phyloP scores from a whole-genome alignment of 2,797 vertebrate species.

The Ibycter americanus region DNA sequence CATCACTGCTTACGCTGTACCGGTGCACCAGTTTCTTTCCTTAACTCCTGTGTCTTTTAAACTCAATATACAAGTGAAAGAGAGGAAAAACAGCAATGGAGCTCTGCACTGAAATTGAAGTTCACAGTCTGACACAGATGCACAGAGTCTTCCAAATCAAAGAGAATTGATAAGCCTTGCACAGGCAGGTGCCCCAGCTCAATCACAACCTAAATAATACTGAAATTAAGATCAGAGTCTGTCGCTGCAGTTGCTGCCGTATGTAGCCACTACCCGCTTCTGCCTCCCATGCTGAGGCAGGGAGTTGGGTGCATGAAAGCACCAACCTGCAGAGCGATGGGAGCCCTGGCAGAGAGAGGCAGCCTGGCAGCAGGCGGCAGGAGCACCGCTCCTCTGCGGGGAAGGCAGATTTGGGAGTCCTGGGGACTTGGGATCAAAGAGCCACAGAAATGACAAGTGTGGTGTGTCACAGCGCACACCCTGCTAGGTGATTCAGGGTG shows the following conservation, averaged over 20 bases:
- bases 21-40: not conserved
- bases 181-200: constrained; percentile 18
- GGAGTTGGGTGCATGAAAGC: not conserved
- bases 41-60: not conserved
- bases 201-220: not conserved
- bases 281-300: not conserved
- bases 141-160: constrained; percentile 17
- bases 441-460: rapidly evolving
- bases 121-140: not conserved
- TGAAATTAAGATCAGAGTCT: not conserved
- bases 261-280: not conserved
- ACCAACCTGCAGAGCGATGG: not conserved
- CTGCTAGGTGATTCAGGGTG: not conserved
- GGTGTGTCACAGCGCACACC: not conserved
- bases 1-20: not conserved
- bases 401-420: not conserved
- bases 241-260: not conserved
- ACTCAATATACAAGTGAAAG: not conserved
- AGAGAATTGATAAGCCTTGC: constrained; percentile 45
- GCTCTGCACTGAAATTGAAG: not conserved
- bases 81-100: not conserved
- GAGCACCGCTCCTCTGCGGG: not conserved
- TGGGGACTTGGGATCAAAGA: not conserved
- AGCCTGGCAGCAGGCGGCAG: not conserved
- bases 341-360: not conserved